Base-by-base conservation (phyloP, 2,797 vertebrate species). In the Ctenosaura bakeri region DNA sequence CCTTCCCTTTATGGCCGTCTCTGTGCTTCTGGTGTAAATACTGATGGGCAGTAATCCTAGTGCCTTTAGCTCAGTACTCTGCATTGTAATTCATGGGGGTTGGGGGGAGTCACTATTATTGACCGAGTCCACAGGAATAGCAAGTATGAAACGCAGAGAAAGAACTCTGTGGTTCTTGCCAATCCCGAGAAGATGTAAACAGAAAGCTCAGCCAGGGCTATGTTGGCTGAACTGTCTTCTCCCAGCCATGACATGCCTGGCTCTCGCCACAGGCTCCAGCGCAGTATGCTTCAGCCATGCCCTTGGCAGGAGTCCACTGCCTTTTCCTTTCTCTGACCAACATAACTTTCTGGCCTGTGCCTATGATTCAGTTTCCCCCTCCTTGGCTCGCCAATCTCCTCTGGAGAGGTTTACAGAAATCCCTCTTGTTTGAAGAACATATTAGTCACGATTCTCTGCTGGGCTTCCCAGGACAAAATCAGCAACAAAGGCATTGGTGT, bases 401-500 rank as follows among this genome's bases (percentile, higher is more conserved):
- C 62, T 88, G 50, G 50, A 89, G 91, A 95, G 93, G 92, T 89
- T 93, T 96, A 96, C 94, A 95, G 90, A 95, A 95, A 95, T 91
- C 77, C 12, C 42, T 29, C 92, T 95, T 89, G 88, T 66, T 42
- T 80, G 94, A 96, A 97, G 97, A 97, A 97, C 95, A 96, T 96
- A 97, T 97, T 97, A 97, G 97, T 97, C 97, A 97, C 88, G 90
- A 96, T 87, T 52, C 79, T 89, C 38, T 94, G 87, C 90, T 90
- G 92, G 93, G 94, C 92, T 93, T 94, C 38, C 94, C 93, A 92
- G 90, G 42, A 69, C 85, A 74, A 59, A 77, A 83, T 83, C 56
- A 66, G 46, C 86, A 83, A 84, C 59, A 78, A 88, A 87, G 73
- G 26, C 90, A 69, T n/a, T 16, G 69, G 12, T 42, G 62, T 76